Conservation (phyloP, 2,888 invertebrate species). For the Nephrocerus scutellatus region DNA sequence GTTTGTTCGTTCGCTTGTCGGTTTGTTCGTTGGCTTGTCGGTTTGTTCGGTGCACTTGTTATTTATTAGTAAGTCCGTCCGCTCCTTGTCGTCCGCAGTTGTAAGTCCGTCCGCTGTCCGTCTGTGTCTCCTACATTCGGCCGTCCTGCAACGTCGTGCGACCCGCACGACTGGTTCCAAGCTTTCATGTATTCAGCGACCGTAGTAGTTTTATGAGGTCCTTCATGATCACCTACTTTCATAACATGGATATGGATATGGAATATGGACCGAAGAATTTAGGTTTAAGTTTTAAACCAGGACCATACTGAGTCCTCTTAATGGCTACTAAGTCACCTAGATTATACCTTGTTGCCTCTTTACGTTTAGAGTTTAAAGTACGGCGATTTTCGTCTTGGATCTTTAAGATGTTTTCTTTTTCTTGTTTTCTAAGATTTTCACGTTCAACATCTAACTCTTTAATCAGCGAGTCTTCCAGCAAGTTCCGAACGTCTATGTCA, state of each 20-base stretch:
- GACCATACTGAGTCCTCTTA: conserved; percentile 5
- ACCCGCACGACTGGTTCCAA: too few relatives aligned
- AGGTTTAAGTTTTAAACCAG: background rate
- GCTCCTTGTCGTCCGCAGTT: too few relatives aligned
- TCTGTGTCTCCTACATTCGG: too few relatives aligned
- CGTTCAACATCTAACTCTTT: background rate
- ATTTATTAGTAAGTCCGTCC: too few relatives aligned
- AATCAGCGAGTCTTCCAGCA: too few relatives aligned
- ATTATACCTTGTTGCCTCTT: conserved; percentile 3
- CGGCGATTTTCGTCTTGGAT: conserved; percentile 6
- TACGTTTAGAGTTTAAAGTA: background rate
- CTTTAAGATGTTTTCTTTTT: conserved; percentile 1
- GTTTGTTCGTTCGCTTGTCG: too few relatives aligned
- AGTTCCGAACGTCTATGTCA: too few relatives aligned
- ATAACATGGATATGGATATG: background rate
- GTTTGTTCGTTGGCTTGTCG: too few relatives aligned
- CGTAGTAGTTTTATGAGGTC: background rate
- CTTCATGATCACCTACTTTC: conserved; percentile 3
- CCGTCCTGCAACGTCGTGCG: too few relatives aligned
- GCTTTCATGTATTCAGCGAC: conserved; percentile 1
- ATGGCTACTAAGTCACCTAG: conserved; percentile 5
- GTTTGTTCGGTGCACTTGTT: too few relatives aligned
- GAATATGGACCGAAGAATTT: background rate
- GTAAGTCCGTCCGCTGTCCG: too few relatives aligned
- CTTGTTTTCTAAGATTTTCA: background rate